phyloP scores from a whole-genome alignment of 1,140 invertebrate species.

The Ylistrum balloti region DNA sequence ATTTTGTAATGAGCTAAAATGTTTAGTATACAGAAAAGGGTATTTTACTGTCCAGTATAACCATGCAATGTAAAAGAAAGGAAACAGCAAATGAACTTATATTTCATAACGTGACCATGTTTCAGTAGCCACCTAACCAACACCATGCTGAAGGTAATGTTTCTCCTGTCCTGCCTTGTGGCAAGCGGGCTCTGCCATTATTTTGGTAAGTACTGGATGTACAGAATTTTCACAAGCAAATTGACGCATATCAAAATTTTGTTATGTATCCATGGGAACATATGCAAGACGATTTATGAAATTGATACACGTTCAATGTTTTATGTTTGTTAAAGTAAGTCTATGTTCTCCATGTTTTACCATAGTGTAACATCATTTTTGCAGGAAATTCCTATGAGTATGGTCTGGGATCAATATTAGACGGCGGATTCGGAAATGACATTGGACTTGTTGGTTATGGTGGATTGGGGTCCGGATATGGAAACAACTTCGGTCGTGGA shows the following conservation, averaged over 20 bases:
- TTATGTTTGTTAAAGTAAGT: too few relatives aligned
- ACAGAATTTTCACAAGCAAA: too few relatives aligned
- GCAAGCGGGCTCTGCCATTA: neutral
- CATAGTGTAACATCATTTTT: too few relatives aligned
- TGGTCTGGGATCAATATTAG: neutral
- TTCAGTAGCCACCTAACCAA: neutral
- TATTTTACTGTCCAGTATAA: too few relatives aligned
- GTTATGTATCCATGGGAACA: too few relatives aligned
- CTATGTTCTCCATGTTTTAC: too few relatives aligned
- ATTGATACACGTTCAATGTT: too few relatives aligned
- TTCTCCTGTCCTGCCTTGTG: neutral
- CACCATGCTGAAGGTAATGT: conserved; percentile 1
- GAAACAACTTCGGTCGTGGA: neutral
- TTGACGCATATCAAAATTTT: too few relatives aligned
- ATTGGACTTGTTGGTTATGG: neutral
- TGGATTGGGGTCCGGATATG: neutral
- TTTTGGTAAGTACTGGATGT: neutral
- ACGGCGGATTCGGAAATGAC: neutral
- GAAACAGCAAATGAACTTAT: neutral
- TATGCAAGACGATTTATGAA: too few relatives aligned
- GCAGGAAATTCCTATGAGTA: neutral
- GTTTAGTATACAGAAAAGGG: too few relatives aligned
- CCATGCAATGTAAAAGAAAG: neutral
- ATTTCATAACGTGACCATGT: neutral
- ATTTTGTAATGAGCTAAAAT: too few relatives aligned